These are phyloP conservation scores for Zapus hudsonius DNA, from an alignment of 2,113 vertebrate genomes.

Conservation along the genomic window DNA sequence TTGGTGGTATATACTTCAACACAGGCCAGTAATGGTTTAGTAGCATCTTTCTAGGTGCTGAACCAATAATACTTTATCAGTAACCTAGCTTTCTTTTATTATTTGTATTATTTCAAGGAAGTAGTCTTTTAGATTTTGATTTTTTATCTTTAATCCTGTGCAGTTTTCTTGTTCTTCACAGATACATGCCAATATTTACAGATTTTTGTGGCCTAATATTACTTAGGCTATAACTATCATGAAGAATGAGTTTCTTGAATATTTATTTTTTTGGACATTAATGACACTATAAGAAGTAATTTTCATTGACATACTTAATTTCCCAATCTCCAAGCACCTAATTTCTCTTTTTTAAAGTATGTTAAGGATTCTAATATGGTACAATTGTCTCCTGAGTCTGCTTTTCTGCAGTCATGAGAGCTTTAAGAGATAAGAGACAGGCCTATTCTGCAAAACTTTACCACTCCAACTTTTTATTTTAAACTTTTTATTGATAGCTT, in stretches of 20 bases:
- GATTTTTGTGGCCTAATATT: conserved; percentile 20
- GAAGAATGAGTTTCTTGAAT: not conserved
- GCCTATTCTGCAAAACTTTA: no score
- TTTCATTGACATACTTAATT: conserved; percentile 31
- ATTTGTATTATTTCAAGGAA: conserved; percentile 32
- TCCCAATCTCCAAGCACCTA: not conserved
- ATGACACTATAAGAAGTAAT: conserved; percentile 4
- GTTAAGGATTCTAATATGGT: conserved; percentile 38
- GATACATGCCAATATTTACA: not conserved
- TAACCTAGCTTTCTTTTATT: not conserved
- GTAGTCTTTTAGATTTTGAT: conserved; percentile 29
- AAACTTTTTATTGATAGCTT: no score
- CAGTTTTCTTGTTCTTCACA: conserved; percentile 38
- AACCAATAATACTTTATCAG: not conserved
- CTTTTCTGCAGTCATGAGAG: conserved; percentile 6
- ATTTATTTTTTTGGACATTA: conserved; percentile 58
- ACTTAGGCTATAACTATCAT: not conserved
- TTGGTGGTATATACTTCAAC: not conserved
- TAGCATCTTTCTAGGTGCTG: not conserved
- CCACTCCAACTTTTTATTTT: no score
- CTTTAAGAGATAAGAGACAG: conserved; percentile 11
- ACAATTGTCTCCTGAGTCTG: conserved; percentile 19
- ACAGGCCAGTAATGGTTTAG: not conserved
- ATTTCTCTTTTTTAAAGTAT: conserved; percentile 27
- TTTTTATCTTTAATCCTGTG: not conserved